Evolutionary conservation across 1,140 invertebrate species (phyloP).

Genomic region (Drosophila triauraria): DNA sequence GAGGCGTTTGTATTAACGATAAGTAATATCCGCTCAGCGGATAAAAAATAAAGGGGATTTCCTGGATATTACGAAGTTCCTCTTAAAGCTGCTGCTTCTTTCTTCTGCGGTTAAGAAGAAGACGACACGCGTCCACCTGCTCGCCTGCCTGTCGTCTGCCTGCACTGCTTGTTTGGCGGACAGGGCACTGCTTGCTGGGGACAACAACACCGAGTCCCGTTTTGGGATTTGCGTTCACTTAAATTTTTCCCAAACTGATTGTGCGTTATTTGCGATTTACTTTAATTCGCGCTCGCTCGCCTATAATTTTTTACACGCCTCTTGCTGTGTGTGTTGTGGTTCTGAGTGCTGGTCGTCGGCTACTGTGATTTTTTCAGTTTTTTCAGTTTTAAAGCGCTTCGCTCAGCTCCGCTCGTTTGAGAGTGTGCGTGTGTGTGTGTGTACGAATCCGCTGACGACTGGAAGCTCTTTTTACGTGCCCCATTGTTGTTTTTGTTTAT

Average conservation of each 20-base stretch:
- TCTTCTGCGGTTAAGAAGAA: neutral
- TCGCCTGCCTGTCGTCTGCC: slow-evolving; percentile 2
- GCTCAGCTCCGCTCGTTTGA: slow-evolving; percentile 31
- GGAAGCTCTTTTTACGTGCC: slow-evolving; percentile 51
- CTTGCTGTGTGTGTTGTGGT: slow-evolving; percentile 26
- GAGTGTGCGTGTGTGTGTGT: slow-evolving; percentile 24
- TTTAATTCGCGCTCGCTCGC: slow-evolving; percentile 50
- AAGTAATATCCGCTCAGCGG: slow-evolving; percentile 24
- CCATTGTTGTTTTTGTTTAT: slow-evolving; percentile 36
- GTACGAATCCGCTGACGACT: slow-evolving; percentile 50
- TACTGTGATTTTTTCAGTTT: slow-evolving; percentile 60
- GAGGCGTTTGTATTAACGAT: slow-evolving; percentile 1
- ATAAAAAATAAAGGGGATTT: slow-evolving; percentile 16
- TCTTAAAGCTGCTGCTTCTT: slow-evolving; percentile 8
- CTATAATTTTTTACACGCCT: slow-evolving; percentile 15
- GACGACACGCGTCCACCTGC: slow-evolving; percentile 15
- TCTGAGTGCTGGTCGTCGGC: slow-evolving; percentile 43
- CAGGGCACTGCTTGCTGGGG: slow-evolving; percentile 24
- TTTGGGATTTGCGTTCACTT: slow-evolving; percentile 11
- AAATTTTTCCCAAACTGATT: slow-evolving; percentile 11
- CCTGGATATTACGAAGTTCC: neutral
- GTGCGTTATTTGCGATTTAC: slow-evolving; percentile 54
- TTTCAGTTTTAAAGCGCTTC: slow-evolving; percentile 45
- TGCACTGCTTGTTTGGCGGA: slow-evolving; percentile 18
- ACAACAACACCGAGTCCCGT: neutral